These are phyloP conservation scores for Cervus canadensis DNA, from an alignment of 2,113 vertebrate genomes.

Conservation along the genomic window DNA sequence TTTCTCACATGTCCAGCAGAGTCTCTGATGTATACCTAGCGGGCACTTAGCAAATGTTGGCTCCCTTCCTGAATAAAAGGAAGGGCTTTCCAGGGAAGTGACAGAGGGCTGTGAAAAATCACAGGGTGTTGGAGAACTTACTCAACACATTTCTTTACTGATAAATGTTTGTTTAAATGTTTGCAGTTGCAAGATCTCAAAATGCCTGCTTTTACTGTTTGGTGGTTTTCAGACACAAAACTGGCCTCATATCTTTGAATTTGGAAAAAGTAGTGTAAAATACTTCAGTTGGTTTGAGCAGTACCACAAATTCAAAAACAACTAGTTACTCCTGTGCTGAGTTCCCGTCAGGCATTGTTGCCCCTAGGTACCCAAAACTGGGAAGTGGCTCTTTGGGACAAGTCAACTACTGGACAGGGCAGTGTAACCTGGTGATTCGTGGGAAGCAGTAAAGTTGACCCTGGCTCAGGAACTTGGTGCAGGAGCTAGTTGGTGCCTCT, in stretches of 20 bases:
- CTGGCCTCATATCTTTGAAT: background rate
- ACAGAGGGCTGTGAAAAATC: background rate
- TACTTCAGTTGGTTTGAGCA: background rate
- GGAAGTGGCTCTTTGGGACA: background rate
- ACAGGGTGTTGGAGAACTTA: background rate
- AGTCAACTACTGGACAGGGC: background rate
- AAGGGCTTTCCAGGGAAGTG: background rate
- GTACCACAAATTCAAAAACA: background rate
- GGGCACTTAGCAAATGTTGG: background rate
- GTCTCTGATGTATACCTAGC: background rate
- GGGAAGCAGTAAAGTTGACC: background rate
- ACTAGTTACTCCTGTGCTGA: background rate
- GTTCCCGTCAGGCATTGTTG: background rate
- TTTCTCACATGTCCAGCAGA: background rate
- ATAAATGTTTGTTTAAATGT: background rate
- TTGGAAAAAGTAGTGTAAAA: background rate
- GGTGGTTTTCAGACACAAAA: background rate
- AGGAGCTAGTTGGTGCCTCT: background rate
- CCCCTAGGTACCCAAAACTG: background rate
- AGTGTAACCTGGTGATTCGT: background rate
- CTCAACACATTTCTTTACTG: background rate
- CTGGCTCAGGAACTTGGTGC: background rate
- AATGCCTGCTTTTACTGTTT: background rate
- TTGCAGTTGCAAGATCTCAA: background rate
- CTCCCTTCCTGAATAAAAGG: background rate